Evolutionary conservation across 2,797 vertebrate genomes (phyloP), one percentile per base, ranked within the genome.

Genomic region (Hoplostethus mediterraneus): DNA sequence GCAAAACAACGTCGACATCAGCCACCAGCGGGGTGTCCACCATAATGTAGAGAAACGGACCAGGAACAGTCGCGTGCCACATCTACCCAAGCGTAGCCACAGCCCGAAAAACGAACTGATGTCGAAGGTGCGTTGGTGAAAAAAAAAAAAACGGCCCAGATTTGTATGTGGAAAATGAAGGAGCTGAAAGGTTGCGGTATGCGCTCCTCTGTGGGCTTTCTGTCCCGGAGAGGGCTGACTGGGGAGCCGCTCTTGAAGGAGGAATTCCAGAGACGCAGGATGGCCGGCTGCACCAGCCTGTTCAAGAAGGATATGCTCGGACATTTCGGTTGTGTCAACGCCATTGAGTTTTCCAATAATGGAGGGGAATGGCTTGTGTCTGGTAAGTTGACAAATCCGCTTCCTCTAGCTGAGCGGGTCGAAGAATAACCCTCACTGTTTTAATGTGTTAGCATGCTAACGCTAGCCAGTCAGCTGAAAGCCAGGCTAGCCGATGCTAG

Each of bases 321-420:
- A 56, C 98, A 99, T 92, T 99, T 98, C 93, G 98, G 98, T 88
- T 99, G 98, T 88, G 98, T 99, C 94, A 99, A 99, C 94, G 98
- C 98, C 93, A 98, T 99, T 85, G 98, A 99, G 95, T 99, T 99
- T 93, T 98, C 97, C 94, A 98, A 98, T 95, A 96, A 94, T 95
- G 97, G 97, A 87, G 98, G 98, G 54, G 96, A 97, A 90, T 98
- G 97, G 97, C 95, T 99, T 85, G 98, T 98, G 92, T 99, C 98
- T 84, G 98, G 98, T 97, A 95, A 95, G 95, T 84, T 88, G 87
- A 77, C 87, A 84, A 73, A 71, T 68, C 59, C 62, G 7, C 42
- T n/a, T 40, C 33, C 30, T 3, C n/a, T 48, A 68, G 55, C 54
- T 63, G 12, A 8, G 49, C 13, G 54, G 28, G 30, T 54, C 52